Evolutionary conservation across 2,113 vertebrate genomes (phyloP).

Genomic region (Pavo muticus): DNA sequence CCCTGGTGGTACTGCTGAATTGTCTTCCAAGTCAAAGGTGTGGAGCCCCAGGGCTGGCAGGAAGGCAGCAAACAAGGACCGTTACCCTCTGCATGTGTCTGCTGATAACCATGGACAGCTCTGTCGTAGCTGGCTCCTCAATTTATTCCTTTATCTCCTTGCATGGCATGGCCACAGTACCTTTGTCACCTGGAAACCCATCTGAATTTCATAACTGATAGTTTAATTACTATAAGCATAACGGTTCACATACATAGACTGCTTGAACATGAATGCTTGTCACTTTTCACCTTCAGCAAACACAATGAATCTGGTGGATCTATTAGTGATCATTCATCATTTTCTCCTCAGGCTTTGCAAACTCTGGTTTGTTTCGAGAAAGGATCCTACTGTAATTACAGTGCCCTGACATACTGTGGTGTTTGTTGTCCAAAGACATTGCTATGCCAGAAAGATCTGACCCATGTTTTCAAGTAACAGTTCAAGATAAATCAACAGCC

Average conservation of each 20-base stretch:
- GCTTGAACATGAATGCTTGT: background rate
- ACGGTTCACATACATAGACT: background rate
- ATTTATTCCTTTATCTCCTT: background rate
- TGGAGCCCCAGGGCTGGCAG: background rate
- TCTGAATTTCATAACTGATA: conserved; percentile 18
- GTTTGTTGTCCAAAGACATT: background rate
- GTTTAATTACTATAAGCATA: background rate
- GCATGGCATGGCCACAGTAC: background rate
- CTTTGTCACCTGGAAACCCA: background rate
- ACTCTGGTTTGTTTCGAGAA: background rate
- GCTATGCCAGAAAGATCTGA: background rate
- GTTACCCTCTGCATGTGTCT: background rate
- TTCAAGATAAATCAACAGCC: background rate
- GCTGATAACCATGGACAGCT: background rate
- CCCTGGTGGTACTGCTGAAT: accelerated
- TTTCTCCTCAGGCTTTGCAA: background rate
- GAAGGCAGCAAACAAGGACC: background rate
- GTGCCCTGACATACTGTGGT: no score
- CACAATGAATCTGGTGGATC: background rate
- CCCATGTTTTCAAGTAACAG: background rate
- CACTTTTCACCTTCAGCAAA: background rate
- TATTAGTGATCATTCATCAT: background rate
- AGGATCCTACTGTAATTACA: background rate
- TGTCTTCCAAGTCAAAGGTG: background rate
- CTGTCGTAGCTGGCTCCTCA: background rate